Conservation (phyloP, 2,888 invertebrate genomes). For the Dicranocentrus wangi region DNA sequence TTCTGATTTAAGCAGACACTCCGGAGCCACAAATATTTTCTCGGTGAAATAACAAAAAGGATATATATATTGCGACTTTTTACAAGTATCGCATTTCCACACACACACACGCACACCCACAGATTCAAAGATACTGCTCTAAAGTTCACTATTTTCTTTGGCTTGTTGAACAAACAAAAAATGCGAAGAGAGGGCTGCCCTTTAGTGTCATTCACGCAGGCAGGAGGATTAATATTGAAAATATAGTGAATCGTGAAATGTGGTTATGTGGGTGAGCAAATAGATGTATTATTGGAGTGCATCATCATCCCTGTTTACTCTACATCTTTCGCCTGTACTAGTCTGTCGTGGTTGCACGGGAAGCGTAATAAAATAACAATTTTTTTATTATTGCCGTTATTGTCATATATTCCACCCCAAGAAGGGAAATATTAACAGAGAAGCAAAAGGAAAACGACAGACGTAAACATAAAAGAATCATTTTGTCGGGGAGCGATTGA, state of each 20-base stretch:
- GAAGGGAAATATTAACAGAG: too few relatives aligned
- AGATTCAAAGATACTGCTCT: background rate
- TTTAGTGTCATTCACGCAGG: too few relatives aligned
- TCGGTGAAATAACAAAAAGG: background rate
- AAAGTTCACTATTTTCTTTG: background rate
- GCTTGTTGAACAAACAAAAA: slow-evolving; percentile 11
- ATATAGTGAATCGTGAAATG: slow-evolving; percentile 5
- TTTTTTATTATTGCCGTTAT: slow-evolving; percentile 3
- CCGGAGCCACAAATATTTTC: slow-evolving; percentile 9
- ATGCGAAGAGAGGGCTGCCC: background rate
- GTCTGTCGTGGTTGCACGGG: slow-evolving; percentile 5
- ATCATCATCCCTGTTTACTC: background rate
- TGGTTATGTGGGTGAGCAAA: background rate
- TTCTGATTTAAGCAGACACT: slow-evolving; percentile 9
- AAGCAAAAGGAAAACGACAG: too few relatives aligned
- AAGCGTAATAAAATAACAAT: slow-evolving; percentile 15
- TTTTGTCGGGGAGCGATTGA: too few relatives aligned
- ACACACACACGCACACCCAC: background rate
- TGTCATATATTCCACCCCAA: background rate
- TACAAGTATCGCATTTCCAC: slow-evolving; percentile 7
- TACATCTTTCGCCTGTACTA: background rate
- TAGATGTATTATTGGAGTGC: background rate
- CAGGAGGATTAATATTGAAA: background rate
- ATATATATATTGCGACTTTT: background rate
- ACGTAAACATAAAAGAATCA: too few relatives aligned